Evolutionary conservation across 2,888 invertebrate genomes (phyloP), one percentile per base, ranked within the genome.

Genomic region (Neoscelio sp.): DNA sequence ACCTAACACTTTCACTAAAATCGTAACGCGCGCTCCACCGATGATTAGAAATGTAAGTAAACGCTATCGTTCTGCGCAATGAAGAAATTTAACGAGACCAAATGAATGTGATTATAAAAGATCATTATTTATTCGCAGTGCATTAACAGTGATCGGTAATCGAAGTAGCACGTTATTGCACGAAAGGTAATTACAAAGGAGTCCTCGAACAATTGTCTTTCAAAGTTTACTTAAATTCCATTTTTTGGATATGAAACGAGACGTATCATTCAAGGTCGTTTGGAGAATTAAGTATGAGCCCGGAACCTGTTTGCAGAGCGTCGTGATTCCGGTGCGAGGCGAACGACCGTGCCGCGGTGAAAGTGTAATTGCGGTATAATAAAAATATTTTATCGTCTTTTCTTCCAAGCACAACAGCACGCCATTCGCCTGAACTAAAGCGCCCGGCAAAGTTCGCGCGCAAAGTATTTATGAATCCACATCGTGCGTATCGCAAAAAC

Each of bases 361-460:
- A 89, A 89, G 89, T 85, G 85, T 83, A 84, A 88, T 87, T 84
- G 85, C 83, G 78, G 81, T 76, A 83, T 83, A 85, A 86, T 86
- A 86, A 88, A 86, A 87, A 85, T 87, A 86, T 87, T 84, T 85
- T 84, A 85, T 85, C 86, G 83, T 84, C 83, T 83, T 78, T 44
- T 71, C 78, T 71, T 70, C 30, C 70, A 46, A 62, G 78, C 65
- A 76, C 70, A 64, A 76, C 73, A 76, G 48, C 80, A 80, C 67
- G 56, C 76, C 64, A 74, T 54, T 75, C 58, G 60, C 44, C 67
- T 35, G 35, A 58, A 48, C 74, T n/a, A 56, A 68, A 56, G 67
- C 58, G 42, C 42, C 33, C 40, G 28, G 64, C 38, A 71, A 73
- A 74, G 77, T 60, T 67, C 65, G 68, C 67, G 74, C 70, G 78